Conservation (phyloP, 2,888 invertebrate genomes). For the Tenthredo livida region DNA sequence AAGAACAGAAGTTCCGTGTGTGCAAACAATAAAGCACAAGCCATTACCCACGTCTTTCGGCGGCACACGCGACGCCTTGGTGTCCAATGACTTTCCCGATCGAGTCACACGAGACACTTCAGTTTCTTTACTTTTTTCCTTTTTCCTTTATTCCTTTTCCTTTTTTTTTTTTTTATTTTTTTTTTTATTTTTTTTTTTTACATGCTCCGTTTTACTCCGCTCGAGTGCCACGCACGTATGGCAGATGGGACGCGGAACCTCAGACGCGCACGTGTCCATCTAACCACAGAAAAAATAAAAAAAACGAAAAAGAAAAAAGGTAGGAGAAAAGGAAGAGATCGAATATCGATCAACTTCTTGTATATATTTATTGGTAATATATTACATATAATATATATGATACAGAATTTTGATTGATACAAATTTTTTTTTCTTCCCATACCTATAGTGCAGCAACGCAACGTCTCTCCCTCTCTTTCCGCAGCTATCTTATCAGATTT, state of each 20-base stretch:
- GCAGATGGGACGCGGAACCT: constrained; percentile 52
- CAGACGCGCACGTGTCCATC: constrained; percentile 46
- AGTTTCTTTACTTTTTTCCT: constrained; percentile 56
- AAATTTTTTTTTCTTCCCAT: not conserved
- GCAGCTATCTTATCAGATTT: not conserved
- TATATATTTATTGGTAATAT: not conserved
- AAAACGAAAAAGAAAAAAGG: not conserved
- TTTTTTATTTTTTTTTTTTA: not conserved
- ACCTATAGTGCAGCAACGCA: not conserved
- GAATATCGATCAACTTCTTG: constrained; percentile 14
- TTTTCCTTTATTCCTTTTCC: not conserved
- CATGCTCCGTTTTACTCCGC: constrained; percentile 15
- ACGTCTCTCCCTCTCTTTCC: not conserved
- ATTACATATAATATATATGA: not conserved
- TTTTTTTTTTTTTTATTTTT: not conserved
- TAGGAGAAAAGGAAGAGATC: not conserved
- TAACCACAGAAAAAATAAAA: not conserved
- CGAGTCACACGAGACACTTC: constrained; percentile 74
- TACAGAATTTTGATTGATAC: no score
- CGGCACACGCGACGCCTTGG: constrained; percentile 72
- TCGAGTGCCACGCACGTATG: constrained; percentile 32
- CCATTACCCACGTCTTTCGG: constrained; percentile 73
- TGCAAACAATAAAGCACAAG: constrained; percentile 69
- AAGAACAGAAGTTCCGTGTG: constrained; percentile 50
- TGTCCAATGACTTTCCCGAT: constrained; percentile 71